These are phyloP conservation scores for Tenrec ecaudatus DNA, from an alignment of 2,113 vertebrate genomes.

Conservation along the genomic window DNA sequence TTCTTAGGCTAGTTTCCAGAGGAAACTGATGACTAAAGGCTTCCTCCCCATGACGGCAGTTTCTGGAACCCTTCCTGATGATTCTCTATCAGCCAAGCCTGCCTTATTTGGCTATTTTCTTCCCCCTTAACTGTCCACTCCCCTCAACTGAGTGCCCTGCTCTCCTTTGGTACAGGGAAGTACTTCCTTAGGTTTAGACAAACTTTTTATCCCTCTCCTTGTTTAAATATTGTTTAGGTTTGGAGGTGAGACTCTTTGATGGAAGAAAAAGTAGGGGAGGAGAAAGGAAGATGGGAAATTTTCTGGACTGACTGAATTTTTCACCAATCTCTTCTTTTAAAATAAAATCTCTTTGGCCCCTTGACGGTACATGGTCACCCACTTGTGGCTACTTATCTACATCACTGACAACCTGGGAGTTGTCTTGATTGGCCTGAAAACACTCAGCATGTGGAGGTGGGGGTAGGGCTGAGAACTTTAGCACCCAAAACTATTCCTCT, in stretches of 20 bases:
- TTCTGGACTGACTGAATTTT: conserved; percentile 66
- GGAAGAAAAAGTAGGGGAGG: not conserved
- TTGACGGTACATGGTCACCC: conserved; percentile 8
- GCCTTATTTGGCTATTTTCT: conserved; percentile 96
- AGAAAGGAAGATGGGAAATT: conserved; percentile 15
- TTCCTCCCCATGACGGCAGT: conserved; percentile 92
- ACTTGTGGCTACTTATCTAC: conserved; percentile 35
- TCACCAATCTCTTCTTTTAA: not conserved
- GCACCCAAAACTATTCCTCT: conserved; percentile 47
- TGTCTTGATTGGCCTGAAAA: conserved; percentile 30
- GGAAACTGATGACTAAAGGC: conserved; percentile 94
- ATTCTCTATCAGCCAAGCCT: conserved; percentile 77
- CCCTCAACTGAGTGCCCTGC: not conserved
- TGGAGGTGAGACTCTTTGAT: not conserved
- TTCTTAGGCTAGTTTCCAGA: conserved; percentile 86
- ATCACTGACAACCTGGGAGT: conserved; percentile 55
- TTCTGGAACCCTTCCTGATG: conserved; percentile 93
- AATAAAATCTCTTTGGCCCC: conserved; percentile 51
- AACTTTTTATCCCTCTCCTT: conserved; percentile 15
- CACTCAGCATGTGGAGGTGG: not conserved
- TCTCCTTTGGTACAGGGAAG: conserved; percentile 45
- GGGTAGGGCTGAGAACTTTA: not conserved
- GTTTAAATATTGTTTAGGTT: conserved; percentile 6
- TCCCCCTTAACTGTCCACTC: conserved; percentile 36
- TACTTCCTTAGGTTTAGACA: conserved; percentile 56